Evolutionary conservation across 1,140 invertebrate genomes (phyloP), one percentile per base, ranked within the genome.

Genomic region (Saxidomus purpurata): DNA sequence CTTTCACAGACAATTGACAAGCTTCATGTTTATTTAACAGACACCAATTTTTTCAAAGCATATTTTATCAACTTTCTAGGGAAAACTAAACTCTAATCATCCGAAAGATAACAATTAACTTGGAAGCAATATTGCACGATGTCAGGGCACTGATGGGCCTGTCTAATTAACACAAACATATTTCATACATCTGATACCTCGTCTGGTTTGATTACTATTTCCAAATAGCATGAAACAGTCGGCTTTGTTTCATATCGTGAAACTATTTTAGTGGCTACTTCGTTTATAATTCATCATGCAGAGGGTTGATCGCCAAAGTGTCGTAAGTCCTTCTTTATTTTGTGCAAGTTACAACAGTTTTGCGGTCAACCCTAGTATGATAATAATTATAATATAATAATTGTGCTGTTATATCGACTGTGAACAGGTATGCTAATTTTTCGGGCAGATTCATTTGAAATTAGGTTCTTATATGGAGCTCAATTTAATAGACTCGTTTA

Each of bases 21-120:
- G 6, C 59, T 63, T 63, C 28, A 28, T 63, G 59, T 63, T 63
- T 63, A 63, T 63, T 63, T 63, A 63, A 63, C 25, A 63, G 59
- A 63, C 25, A 63, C 22, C 59, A 11, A 11, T 55, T 63, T 28
- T 63, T 63, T 63, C n/a, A n/a, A 11, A 19, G 59, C 25, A 28
- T 19, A 55, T n/a, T n/a, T 15, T 2, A 63, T 63, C 59, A 63
- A 63, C 15, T 28, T 63, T 63, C 59, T 28, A 28, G n/a, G n/a
- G 59, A 28, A 28, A 63, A 43, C 43, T 63, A 28, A 6, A 8
- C 8, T n/a, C n/a, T 28, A 25, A 63, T 63, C 59, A 28, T 19
- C 59, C 4, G 59, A 4, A 63, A 63, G 25, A 63, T 63, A 19
- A 55, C 52, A 55, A 55, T 55, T 55, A 19, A 1, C 1, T 4